Evolutionary conservation across 1,140 invertebrate genomes (phyloP).

Genomic region (Achatina immaculata): DNA sequence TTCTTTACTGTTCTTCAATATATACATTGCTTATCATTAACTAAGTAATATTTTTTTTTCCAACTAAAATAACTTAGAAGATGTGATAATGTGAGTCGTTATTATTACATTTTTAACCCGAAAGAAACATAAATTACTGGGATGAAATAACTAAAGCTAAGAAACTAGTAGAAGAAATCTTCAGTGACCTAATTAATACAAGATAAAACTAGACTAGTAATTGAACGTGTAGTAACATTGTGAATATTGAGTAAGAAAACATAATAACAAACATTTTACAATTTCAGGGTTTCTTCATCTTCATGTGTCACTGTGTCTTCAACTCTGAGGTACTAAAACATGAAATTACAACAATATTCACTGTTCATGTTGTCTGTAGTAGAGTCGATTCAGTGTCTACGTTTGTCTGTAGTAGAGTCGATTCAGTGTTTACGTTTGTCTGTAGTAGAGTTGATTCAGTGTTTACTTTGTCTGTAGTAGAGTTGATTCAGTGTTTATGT

Average conservation of each 20-base stretch:
- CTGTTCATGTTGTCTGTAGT: neutral
- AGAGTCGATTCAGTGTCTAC: neutral
- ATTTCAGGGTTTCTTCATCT: constrained; percentile 74
- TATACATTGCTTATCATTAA: no score
- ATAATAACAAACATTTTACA: no score
- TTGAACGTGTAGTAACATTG: neutral
- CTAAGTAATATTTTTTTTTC: no score
- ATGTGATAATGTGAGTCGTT: no score
- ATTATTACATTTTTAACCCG: no score
- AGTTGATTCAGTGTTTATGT: neutral
- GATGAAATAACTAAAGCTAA: neutral
- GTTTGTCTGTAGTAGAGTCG: no score
- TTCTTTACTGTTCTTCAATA: no score
- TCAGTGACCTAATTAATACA: neutral
- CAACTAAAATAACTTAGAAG: no score
- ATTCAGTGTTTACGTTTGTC: no score
- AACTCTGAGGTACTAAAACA: constrained; percentile 66
- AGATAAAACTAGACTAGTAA: neutral
- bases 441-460: neutral
- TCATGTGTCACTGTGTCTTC: constrained; percentile 73
- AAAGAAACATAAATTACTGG: neutral
- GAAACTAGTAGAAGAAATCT: constrained; percentile 1
- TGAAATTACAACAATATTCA: neutral
- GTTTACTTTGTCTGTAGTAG: neutral
- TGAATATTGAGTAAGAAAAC: no score